These are phyloP conservation scores for Stichodactyla helianthus DNA, from an alignment of 64 coral and sea anemone species.

Conservation along the genomic window DNA sequence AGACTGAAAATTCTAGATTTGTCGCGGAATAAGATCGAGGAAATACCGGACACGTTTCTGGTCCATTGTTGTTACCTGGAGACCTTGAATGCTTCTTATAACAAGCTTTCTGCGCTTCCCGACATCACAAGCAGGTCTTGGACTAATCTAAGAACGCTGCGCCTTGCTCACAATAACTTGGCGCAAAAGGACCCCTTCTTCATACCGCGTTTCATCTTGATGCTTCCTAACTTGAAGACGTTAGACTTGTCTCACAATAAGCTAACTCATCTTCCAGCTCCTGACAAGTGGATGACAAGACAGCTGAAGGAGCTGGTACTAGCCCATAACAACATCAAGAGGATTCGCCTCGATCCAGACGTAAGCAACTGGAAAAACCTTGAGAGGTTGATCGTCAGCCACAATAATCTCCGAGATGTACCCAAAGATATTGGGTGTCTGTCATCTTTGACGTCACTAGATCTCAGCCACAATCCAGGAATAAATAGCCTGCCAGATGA, in stretches of 20 bases:
- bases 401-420: constrained; percentile 70
- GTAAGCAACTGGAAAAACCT: constrained; percentile 52
- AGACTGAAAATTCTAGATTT: constrained; percentile 64
- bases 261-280: constrained; percentile 57
- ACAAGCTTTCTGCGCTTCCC: constrained; percentile 53
- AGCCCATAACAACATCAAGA: constrained; percentile 77
- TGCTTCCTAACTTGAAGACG: constrained; percentile 61
- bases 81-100: constrained; percentile 61
- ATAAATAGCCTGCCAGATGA: constrained; percentile 82
- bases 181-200: constrained; percentile 49
- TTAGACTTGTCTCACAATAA: constrained; percentile 78
- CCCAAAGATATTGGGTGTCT: constrained; percentile 73
- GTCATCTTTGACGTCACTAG: constrained; percentile 68
- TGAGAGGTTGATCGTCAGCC: constrained; percentile 63
- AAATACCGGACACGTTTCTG: constrained; percentile 58
- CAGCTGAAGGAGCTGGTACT: constrained; percentile 85
- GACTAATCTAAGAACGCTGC: constrained; percentile 59
- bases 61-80: constrained; percentile 44
- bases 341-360: constrained; percentile 45
- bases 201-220: constrained; percentile 72
- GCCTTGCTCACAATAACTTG: constrained; percentile 70
- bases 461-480: constrained; percentile 67
- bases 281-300: constrained; percentile 62
- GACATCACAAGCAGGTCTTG: constrained; percentile 29
- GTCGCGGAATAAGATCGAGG: constrained; percentile 61